Conservation (phyloP, 2,888 invertebrate genomes). For the Aethes cnicana region DNA sequence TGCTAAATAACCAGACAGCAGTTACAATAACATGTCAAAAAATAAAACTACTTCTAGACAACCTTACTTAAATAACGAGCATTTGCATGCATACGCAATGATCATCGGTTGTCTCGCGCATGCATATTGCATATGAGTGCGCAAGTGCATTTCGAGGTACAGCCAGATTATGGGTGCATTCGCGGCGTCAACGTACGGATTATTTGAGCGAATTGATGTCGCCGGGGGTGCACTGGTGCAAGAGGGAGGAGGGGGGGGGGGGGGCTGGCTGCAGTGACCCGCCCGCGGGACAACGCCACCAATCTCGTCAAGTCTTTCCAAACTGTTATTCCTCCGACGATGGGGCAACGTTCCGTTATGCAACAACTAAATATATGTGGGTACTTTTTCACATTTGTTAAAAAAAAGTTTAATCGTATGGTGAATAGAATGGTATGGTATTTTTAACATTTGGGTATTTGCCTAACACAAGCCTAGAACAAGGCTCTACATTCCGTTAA, state of each 20-base stretch:
- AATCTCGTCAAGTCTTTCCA: conserved; percentile 54
- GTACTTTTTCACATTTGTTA: neutral
- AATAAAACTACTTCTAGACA: conserved; percentile 4
- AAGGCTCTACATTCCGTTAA: too few species aligned
- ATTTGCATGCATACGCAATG: conserved; percentile 25
- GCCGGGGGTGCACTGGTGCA: conserved; percentile 36
- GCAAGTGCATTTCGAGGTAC: conserved; percentile 51
- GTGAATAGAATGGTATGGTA: too few species aligned
- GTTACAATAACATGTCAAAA: neutral
- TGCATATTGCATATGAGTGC: conserved; percentile 54
- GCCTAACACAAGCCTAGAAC: too few species aligned
- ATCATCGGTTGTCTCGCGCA: conserved; percentile 18
- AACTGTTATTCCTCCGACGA: conserved; percentile 18
- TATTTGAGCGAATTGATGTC: conserved; percentile 66
- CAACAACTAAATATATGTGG: conserved; percentile 4
- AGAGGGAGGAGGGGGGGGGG: conserved; percentile 38
- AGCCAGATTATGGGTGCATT: conserved; percentile 60
- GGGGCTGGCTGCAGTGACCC: conserved; percentile 48
- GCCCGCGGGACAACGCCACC: conserved; percentile 65
- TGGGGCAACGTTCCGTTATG: conserved; percentile 11
- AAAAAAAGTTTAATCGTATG: neutral
- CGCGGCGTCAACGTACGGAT: conserved; percentile 73
- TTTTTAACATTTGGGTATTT: neutral
- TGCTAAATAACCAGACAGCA: neutral
- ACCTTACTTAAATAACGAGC: conserved; percentile 17